Conservation (phyloP, 2,797 vertebrate genomes). For the Tenualosa thibaudeaui region DNA sequence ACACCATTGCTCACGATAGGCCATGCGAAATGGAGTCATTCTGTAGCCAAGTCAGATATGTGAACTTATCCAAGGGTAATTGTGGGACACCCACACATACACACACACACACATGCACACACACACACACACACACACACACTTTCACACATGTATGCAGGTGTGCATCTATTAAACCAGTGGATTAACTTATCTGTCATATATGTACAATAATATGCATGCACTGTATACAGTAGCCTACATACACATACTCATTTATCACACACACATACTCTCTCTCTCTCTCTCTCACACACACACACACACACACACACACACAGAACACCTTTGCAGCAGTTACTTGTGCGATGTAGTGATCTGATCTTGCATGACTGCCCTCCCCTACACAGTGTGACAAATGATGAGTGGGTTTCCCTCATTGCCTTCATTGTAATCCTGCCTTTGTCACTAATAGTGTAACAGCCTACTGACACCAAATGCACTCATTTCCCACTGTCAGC, state of each 20-base stretch:
- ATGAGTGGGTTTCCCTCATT: neutral
- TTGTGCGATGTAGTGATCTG: too few relatives aligned
- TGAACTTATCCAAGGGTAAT: too few relatives aligned
- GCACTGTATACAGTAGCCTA: too few relatives aligned
- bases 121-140: neutral
- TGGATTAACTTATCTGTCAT: too few relatives aligned
- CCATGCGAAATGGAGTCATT: too few relatives aligned
- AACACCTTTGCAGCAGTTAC: neutral
- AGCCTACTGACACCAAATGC: neutral
- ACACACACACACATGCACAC: neutral
- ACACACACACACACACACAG: slow-evolving; percentile 8
- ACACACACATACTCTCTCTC: neutral
- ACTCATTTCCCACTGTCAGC: neutral
- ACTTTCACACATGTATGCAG: neutral
- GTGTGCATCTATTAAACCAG: too few relatives aligned
- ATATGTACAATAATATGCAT: too few relatives aligned
- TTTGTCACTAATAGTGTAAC: neutral
- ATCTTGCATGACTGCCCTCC: neutral
- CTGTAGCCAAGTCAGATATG: too few relatives aligned
- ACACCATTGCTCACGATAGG: too few relatives aligned
- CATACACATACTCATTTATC: neutral
- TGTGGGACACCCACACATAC: neutral
- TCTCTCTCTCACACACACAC: neutral
- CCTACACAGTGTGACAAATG: neutral
- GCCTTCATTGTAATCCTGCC: neutral